These are phyloP conservation scores for Hermodice carunculata DNA, from an alignment of 2,888 invertebrate species.

Conservation along the genomic window DNA sequence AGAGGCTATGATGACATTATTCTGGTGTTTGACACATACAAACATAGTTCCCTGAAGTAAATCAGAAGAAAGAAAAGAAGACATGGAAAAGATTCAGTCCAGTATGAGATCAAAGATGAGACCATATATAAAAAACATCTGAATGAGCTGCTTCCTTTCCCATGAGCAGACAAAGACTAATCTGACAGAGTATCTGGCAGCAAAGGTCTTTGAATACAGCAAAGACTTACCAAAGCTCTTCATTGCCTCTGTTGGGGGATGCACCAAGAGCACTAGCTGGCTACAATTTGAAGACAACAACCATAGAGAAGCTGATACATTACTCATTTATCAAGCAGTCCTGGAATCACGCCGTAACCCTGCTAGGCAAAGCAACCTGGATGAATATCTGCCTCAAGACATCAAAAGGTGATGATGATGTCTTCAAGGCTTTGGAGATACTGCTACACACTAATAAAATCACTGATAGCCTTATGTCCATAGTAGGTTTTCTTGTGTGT, in stretches of 20 bases:
- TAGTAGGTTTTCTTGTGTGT: too few species aligned
- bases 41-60: constrained; percentile 17
- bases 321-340: too few species aligned
- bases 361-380: not conserved
- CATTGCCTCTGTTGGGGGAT: too few species aligned
- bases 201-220: constrained; percentile 22
- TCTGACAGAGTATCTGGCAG: constrained; percentile 23
- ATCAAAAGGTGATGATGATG: too few species aligned
- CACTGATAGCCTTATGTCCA: too few species aligned
- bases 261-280: not conserved
- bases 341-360: too few species aligned
- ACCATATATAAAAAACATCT: constrained; percentile 21
- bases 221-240: not conserved
- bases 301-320: too few species aligned
- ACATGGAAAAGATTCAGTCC: constrained; percentile 11
- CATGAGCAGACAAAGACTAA: constrained; percentile 24
- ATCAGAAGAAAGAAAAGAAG: constrained; percentile 14
- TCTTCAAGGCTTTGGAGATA: too few species aligned
- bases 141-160: constrained; percentile 25
- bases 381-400: not conserved
- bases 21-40: constrained; percentile 28
- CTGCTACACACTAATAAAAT: too few species aligned
- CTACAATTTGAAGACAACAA: too few species aligned
- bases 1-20: constrained; percentile 22
- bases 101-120: constrained; percentile 25